phyloP scores from a whole-genome alignment of 2,888 invertebrate genomes.

The Bombylius discolor region DNA sequence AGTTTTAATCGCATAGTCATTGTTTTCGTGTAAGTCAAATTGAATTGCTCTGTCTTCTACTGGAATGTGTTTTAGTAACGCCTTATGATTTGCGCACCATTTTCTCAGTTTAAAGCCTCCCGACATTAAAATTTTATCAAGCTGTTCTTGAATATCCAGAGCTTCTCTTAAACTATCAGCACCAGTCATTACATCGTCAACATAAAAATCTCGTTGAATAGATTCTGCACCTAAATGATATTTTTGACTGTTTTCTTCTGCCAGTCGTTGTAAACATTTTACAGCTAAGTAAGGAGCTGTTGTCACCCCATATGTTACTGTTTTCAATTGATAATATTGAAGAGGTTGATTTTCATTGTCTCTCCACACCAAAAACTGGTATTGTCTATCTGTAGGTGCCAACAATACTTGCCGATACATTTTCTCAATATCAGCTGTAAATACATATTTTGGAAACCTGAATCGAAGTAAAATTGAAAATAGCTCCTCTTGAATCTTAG shows the following conservation, averaged over 20 bases:
- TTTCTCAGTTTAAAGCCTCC: too few relatives aligned
- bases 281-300: constrained; percentile 4
- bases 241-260: not conserved
- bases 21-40: too few relatives aligned
- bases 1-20: not conserved
- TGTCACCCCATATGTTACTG: constrained; percentile 13
- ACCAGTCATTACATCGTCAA: too few relatives aligned
- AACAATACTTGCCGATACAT: constrained; percentile 18
- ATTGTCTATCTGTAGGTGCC: constrained; percentile 10
- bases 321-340: constrained; percentile 7
- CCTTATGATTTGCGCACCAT: too few relatives aligned
- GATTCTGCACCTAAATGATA: not conserved
- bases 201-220: not conserved
- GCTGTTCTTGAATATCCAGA: too few relatives aligned
- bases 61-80: too few relatives aligned
- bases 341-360: constrained; percentile 2
- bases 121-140: too few relatives aligned
- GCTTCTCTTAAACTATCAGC: too few relatives aligned
- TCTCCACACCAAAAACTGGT: constrained; percentile 16
- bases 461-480: not conserved
- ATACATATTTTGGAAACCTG: not conserved
- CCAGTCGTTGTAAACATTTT: not conserved
- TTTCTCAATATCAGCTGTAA: constrained; percentile 15
- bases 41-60: too few relatives aligned
- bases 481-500: not conserved